Evolutionary conservation across 2,113 vertebrate species (phyloP).

Genomic region (Morone chrysops): DNA sequence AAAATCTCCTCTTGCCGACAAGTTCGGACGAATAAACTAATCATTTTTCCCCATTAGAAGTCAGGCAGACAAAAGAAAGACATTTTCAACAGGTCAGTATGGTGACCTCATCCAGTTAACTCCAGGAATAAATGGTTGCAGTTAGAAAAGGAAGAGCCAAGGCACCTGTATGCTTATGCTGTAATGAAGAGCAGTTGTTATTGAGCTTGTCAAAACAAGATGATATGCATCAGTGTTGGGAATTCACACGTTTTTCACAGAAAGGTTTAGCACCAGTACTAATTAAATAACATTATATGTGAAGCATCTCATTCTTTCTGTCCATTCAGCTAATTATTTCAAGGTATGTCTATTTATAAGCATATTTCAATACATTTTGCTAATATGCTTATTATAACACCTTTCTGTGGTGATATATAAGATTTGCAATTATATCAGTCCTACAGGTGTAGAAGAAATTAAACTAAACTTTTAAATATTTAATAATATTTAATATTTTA

Average conservation of each 20-base stretch:
- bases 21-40: neutral
- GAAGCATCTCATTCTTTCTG: slow-evolving; percentile 6
- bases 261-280: slow-evolving; percentile 2
- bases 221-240: neutral
- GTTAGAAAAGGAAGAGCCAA: neutral
- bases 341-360: neutral
- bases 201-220: neutral
- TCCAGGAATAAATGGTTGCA: slow-evolving; percentile 10
- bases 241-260: neutral
- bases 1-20: neutral
- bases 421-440: neutral
- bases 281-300: slow-evolving; percentile 10
- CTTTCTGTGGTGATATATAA: neutral
- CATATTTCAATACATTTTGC: neutral
- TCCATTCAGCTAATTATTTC: neutral
- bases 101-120: slow-evolving; percentile 22
- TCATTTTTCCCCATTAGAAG: neutral
- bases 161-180: neutral
- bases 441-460: neutral
- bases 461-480: neutral
- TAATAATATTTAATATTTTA: no score
- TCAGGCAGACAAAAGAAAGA: neutral
- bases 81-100: neutral
- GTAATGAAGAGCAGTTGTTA: neutral
- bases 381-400: neutral